Percentiles rank a stretch among this genome's conserved stretches.
Evolutionary conservation across 2,888 invertebrate genomes (phyloP).

Genomic region (Actias luna): DNA sequence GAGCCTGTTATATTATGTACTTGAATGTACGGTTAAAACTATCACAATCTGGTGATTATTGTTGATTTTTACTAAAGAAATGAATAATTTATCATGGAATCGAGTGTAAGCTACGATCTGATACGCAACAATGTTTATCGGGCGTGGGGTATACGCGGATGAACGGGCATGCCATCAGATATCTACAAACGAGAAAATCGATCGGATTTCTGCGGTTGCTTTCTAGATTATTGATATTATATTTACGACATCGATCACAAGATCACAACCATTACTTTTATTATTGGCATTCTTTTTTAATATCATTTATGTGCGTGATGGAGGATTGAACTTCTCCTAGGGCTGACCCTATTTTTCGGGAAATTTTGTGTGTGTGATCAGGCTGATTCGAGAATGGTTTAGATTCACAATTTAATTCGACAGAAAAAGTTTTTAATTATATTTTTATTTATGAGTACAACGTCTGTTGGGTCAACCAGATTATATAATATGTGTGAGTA

Average conservation of each 20-base stretch:
- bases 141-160: constrained; percentile 19
- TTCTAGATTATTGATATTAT: constrained; percentile 26
- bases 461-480: too few relatives aligned
- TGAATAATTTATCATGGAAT: constrained; percentile 9
- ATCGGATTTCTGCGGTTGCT: constrained; percentile 37
- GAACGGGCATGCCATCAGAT: constrained; percentile 26
- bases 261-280: constrained; percentile 1
- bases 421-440: too few relatives aligned
- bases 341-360: too few relatives aligned
- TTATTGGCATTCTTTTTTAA: background rate
- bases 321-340: too few relatives aligned
- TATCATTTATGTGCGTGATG: too few relatives aligned
- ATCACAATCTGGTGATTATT: background rate
- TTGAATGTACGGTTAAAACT: too few relatives aligned
- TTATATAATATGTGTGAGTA: too few relatives aligned
- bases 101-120: background rate
- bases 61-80: background rate
- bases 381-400: too few relatives aligned
- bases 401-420: too few relatives aligned
- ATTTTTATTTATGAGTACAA: too few relatives aligned
- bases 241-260: background rate
- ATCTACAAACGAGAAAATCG: constrained; percentile 20
- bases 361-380: too few relatives aligned
- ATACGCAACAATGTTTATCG: constrained; percentile 21
- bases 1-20: too few relatives aligned